Percentiles rank a stretch among this genome's conserved stretches.
phyloP scores from a whole-genome alignment of 2,888 invertebrate species.

The Noctua comes region DNA sequence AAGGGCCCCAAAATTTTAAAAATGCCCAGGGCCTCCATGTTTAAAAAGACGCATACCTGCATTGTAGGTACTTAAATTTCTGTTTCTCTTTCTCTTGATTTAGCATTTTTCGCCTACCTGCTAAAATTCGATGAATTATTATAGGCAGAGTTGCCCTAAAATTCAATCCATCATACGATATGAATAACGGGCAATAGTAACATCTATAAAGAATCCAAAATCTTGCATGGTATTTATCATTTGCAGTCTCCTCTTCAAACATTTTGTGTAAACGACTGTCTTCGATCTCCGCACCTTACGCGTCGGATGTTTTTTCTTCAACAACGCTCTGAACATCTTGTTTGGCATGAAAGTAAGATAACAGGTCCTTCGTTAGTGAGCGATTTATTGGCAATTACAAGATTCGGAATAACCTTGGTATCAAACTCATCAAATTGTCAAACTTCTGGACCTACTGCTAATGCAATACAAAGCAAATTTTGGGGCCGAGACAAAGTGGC shows the following conservation, averaged over 20 bases:
- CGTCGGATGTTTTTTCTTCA: conserved; percentile 52
- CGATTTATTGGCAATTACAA: conserved; percentile 4
- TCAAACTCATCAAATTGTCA: not conserved
- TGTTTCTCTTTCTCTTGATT: not conserved
- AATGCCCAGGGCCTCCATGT: not conserved
- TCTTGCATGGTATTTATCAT: not conserved
- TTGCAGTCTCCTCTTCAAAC: not conserved
- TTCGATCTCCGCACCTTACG: conserved; percentile 1
- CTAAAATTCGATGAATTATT: not conserved
- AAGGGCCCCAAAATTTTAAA: not conserved
- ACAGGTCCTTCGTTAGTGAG: conserved; percentile 31
- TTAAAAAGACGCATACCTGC: not conserved
- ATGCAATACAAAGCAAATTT: not conserved
- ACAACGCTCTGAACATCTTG: conserved; percentile 43
- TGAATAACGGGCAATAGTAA: not conserved
- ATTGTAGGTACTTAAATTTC: not conserved
- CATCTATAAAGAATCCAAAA: not conserved
- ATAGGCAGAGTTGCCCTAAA: not conserved
- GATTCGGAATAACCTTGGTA: conserved; percentile 4
- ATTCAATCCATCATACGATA: not conserved
- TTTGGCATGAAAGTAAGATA: conserved; percentile 45
- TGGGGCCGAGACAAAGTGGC: not conserved
- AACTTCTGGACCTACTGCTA: not conserved
- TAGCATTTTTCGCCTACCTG: not conserved
- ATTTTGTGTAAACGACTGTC: not conserved